A percentile compares a stretch with the other conserved stretches of the same genome.
These are phyloP conservation scores for Drosophila hydei DNA, from an alignment of 1,140 invertebrate genomes.

Conservation along the genomic window DNA sequence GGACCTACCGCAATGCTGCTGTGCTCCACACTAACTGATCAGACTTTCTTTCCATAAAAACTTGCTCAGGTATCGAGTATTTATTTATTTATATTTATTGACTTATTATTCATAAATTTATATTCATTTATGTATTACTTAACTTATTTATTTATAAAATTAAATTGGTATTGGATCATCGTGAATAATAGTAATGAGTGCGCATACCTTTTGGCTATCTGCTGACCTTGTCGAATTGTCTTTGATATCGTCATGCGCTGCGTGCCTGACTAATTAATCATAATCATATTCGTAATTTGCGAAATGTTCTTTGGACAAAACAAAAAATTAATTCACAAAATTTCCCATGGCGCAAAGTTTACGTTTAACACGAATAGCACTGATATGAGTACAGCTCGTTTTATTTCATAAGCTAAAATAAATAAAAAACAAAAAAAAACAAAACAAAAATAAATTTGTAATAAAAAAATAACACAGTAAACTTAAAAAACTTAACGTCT, in stretches of 20 bases:
- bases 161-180: too few relatives aligned
- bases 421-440: neutral
- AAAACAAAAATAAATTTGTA: neutral
- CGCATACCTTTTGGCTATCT: neutral
- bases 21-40: too few relatives aligned
- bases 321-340: conserved; percentile 44
- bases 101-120: too few relatives aligned
- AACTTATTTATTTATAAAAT: too few relatives aligned
- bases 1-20: too few relatives aligned
- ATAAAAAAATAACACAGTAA: conserved; percentile 15
- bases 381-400: conserved; percentile 18
- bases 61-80: too few relatives aligned
- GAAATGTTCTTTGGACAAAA: neutral
- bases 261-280: conserved; percentile 26
- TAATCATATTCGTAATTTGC: conserved; percentile 3
- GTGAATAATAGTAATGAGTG: neutral
- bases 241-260: conserved; percentile 10
- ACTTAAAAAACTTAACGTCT: conserved; percentile 43
- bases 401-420: conserved; percentile 6
- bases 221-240: conserved; percentile 22
- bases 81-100: too few relatives aligned
- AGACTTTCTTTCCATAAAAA: too few relatives aligned
- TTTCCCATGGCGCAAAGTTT: conserved; percentile 23
- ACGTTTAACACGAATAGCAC: conserved; percentile 56
- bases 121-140: too few relatives aligned